These are phyloP conservation scores for Baccha elongata DNA, from an alignment of 2,888 invertebrate species.

Conservation along the genomic window DNA sequence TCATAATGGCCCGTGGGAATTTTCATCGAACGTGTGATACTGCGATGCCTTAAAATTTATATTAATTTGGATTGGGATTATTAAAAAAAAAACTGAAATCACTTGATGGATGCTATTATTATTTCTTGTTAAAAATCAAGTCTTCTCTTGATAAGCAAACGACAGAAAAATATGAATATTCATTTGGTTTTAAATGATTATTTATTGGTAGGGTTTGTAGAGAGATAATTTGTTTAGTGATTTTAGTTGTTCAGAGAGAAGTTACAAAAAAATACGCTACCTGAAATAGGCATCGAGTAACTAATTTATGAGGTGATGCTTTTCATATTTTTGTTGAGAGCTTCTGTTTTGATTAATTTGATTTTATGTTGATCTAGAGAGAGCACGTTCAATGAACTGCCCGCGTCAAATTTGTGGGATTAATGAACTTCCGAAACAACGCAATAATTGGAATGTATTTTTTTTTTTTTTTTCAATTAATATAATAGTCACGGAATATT, in stretches of 20 bases:
- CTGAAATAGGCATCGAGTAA: conserved; percentile 7
- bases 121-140: conserved; percentile 22
- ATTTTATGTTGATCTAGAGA: neutral
- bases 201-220: conserved; percentile 8
- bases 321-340: conserved; percentile 38
- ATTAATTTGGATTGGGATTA: conserved; percentile 10
- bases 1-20: conserved; percentile 8
- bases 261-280: conserved; percentile 24
- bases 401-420: conserved; percentile 8
- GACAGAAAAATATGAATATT: conserved; percentile 28
- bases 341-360: conserved; percentile 64
- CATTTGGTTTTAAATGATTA: conserved; percentile 16
- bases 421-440: conserved; percentile 14
- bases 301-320: conserved; percentile 34
- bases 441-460: neutral
- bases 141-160: conserved; percentile 21
- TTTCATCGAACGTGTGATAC: no score
- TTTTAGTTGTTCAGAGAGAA: neutral
- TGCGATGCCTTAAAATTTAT: neutral
- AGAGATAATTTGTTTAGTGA: conserved; percentile 1
- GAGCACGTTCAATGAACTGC: conserved; percentile 10
- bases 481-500: no score
- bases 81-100: neutral
- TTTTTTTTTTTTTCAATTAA: no score
- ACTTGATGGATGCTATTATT: conserved; percentile 4